A percentile compares a stretch with the other conserved stretches of the same genome.
These are phyloP conservation scores for Poeciliopsis infans DNA, from an alignment of 2,797 vertebrate genomes.

Conservation along the genomic window DNA sequence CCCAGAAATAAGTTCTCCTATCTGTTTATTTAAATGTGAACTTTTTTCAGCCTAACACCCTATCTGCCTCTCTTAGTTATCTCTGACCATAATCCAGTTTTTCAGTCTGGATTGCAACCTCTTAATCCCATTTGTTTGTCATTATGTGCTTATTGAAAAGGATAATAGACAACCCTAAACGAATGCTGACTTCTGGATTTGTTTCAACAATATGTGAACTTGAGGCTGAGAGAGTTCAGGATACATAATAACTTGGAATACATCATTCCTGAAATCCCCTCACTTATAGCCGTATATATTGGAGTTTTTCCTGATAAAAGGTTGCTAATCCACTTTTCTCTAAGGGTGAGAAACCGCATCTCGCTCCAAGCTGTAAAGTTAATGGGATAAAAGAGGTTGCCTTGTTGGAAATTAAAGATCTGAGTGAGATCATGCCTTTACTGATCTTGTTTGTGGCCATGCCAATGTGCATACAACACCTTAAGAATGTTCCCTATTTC, in stretches of 20 bases:
- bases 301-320: conserved; percentile 41
- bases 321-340: conserved; percentile 34
- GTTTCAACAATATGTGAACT: conserved; percentile 36
- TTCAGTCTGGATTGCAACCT: conserved; percentile 43
- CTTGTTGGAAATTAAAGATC: conserved; percentile 58
- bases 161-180: conserved; percentile 51
- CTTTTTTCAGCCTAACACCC: conserved; percentile 37
- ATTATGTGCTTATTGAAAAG: conserved; percentile 61
- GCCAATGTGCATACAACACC: neutral
- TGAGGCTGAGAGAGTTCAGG: conserved; percentile 26
- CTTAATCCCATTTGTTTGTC: conserved; percentile 69
- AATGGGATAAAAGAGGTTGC: conserved; percentile 43
- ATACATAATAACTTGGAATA: conserved; percentile 47
- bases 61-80: conserved; percentile 46
- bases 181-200: conserved; percentile 37
- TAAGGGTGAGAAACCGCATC: conserved; percentile 31
- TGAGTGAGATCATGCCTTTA: conserved; percentile 58
- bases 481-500: neutral
- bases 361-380: conserved; percentile 39
- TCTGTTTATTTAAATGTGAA: conserved; percentile 34
- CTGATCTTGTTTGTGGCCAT: conserved; percentile 28
- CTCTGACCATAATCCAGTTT: conserved; percentile 49
- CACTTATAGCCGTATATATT: conserved; percentile 35
- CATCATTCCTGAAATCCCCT: conserved; percentile 17
- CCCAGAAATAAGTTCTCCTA: conserved; percentile 30